Conservation (phyloP, 2,797 vertebrate genomes). For the Acanthurus lineatus region DNA sequence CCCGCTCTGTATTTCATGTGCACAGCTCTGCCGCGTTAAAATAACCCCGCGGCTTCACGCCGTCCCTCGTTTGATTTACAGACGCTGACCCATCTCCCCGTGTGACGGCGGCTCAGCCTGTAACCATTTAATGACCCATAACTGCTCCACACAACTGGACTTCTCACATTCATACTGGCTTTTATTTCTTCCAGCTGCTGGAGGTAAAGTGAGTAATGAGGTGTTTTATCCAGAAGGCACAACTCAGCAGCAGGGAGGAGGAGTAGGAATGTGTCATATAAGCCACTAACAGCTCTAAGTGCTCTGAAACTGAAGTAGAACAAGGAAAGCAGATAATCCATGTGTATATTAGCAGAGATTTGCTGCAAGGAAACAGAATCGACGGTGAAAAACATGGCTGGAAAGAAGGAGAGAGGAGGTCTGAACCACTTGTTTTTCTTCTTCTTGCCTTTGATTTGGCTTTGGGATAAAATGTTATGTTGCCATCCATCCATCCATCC, state of each 20-base stretch:
- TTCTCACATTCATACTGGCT: conserved; percentile 51
- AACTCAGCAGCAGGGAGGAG: conserved; percentile 25
- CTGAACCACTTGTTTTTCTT: neutral
- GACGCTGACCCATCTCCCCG: conserved; percentile 38
- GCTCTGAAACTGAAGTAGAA: conserved; percentile 24
- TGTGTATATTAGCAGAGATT: conserved; percentile 4
- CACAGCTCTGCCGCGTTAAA: conserved; percentile 28
- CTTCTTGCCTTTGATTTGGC: neutral
- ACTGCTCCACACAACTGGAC: conserved; percentile 59
- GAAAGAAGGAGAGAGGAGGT: neutral
- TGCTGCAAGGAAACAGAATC: neutral
- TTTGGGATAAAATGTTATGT: neutral
- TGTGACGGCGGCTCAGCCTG: conserved; percentile 38
- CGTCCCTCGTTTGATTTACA: conserved; percentile 32
- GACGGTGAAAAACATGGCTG: neutral
- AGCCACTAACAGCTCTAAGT: conserved; percentile 22
- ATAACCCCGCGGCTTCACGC: conserved; percentile 4
- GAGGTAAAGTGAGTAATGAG: conserved; percentile 70
- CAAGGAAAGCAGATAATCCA: neutral
- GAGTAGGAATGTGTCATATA: conserved; percentile 16
- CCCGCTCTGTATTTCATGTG: conserved; percentile 8
- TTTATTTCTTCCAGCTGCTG: conserved; percentile 72
- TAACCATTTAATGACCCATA: conserved; percentile 57
- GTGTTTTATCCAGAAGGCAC: conserved; percentile 63
- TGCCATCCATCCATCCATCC: neutral